These are phyloP conservation scores for Tympanoctomys barrerae DNA, from an alignment of 2,797 vertebrate species.

Conservation along the genomic window DNA sequence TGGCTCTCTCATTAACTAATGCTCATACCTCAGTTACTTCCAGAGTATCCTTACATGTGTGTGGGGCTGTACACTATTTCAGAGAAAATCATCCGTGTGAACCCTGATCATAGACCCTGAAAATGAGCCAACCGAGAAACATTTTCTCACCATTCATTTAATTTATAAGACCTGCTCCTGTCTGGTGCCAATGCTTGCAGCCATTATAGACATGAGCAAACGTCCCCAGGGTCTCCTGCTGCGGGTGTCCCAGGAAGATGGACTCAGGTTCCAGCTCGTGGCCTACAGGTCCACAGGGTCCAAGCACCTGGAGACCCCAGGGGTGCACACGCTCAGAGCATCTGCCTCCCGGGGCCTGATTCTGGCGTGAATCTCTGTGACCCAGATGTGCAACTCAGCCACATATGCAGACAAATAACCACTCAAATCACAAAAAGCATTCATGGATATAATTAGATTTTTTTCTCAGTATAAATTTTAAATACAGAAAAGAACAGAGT, in stretches of 20 bases:
- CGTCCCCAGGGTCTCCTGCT: background rate
- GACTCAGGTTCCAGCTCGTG: background rate
- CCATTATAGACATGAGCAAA: constrained; percentile 40
- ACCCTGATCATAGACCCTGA: background rate
- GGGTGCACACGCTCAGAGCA: background rate
- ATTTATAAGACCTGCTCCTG: constrained; percentile 48
- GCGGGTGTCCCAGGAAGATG: background rate
- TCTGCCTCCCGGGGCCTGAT: constrained; percentile 6
- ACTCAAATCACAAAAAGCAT: constrained; percentile 70
- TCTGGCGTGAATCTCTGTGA: constrained; percentile 63
- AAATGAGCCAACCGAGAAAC: constrained; percentile 26
- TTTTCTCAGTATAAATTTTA: constrained; percentile 74
- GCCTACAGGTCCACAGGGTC: background rate
- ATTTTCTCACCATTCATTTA: constrained; percentile 36
- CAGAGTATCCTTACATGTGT: background rate
- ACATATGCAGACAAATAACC: constrained; percentile 66
- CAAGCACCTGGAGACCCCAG: background rate
- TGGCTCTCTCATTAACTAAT: background rate
- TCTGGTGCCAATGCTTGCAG: background rate
- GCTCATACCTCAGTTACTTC: background rate
- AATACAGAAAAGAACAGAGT: constrained; percentile 70
- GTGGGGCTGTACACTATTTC: background rate
- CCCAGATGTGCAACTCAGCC: constrained; percentile 71
- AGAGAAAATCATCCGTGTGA: background rate
- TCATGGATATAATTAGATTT: constrained; percentile 80